Base-by-base conservation (phyloP, 2,888 invertebrate species). In the Limnephilus auricula region DNA sequence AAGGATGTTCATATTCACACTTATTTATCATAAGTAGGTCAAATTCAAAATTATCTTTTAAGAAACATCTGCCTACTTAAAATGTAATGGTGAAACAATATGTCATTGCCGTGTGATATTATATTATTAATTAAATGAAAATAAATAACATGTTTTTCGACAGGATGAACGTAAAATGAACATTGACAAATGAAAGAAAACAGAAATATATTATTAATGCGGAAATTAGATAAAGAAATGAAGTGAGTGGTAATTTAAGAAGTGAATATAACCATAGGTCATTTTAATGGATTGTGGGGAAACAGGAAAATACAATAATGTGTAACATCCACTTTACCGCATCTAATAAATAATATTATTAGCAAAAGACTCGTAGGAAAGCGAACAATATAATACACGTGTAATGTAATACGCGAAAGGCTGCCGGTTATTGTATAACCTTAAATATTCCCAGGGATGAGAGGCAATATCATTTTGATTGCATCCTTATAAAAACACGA, bases 391-490 rank as follows among this genome's bases (percentile, higher is more conserved):
- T 89, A 37, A 82, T 82, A n/a, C 50, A 89, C 65, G 25, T 65
- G 65, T 89, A 25, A 89, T 80, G 83, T 83, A 83, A 90, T 83
- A 83, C 65, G 90, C 65, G 45, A 40, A 83, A 83, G 89, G 90
- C 90, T 83, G 65, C 90, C 83, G 83, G 90, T 90, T 90, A 83
- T 90, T 90, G 90, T 90, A 65, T 40, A 89, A 83, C 80, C 90
- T 90, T 65, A 50, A 83, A 90, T 83, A 83, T 83, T 90, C 82
- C 40, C 85, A 30, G 90, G 50, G 90, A 90, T 91, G 91, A 91
- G 91, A 91, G 89, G 91, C 85, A 91, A 91, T 91, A 91, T 89
- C 90, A 90, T 91, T 91, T 91, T 91, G 91, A 91, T 90, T 91
- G 91, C 91, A 91, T 91, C 89, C 86, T 85, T 84, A 79, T 90